Evolutionary conservation across 2,113 vertebrate species (phyloP), one percentile per base, ranked within the genome.

Genomic region (Chloebia gouldiae): DNA sequence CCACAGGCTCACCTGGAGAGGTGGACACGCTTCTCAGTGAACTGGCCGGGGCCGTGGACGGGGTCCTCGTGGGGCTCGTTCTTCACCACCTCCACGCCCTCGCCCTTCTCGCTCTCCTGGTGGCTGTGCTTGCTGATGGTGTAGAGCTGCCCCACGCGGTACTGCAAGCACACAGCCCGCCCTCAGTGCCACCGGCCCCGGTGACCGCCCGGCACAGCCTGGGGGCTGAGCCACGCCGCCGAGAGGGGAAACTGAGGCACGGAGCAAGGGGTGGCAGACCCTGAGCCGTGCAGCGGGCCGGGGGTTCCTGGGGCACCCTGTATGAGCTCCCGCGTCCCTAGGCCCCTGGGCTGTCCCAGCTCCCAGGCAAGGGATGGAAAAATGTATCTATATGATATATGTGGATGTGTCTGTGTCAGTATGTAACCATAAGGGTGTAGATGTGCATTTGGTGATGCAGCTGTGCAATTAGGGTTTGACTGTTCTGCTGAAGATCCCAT

Each of bases 71-170:
- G 98, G 4, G 98, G 88, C 60, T 99, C 98, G 33, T 99, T 99
- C 88, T 92, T 98, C 95, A 99, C 97, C 95, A 99, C 99, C 96
- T 99, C 98, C 89, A 99, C 98, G 0, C 99, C 99, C 86, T 99
- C 99, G 1, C 99, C 99, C 44, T 98, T 98, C 35, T 98, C 98
- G 3, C 98, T 99, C 98, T 99, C 98, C 97, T 99, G 98, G 71
- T 98, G 98, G 92, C 98, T 98, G 98, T 99, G 99, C 94, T 99
- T 99, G 92, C 98, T 99, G 98, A 99, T 99, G 98, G 99, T 99
- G 95, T 99, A 99, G 85, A 99, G 98, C 98, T 99, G 99, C 35
- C 99, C 99, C 17, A 99, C 98, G 65, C 97, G 98, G 92, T 99
- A 99, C 98, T 98, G 97, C 78, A 49, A 72, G 13, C 75, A 86